phyloP scores from a whole-genome alignment of 1,140 invertebrate species.

The Neodiprion virginianus region DNA sequence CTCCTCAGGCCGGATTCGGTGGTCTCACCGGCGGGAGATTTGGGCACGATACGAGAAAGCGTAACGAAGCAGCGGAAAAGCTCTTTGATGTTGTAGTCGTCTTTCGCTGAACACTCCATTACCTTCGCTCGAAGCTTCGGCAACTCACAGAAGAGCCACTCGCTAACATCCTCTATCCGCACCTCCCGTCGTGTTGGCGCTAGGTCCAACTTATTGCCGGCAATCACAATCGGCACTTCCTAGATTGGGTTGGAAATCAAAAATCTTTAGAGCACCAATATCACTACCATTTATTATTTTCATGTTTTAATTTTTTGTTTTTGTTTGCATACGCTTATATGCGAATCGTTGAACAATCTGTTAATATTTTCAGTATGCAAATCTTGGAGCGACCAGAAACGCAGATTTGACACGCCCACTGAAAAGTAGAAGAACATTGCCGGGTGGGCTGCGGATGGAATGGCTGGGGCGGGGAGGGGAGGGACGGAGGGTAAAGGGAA shows the following conservation, averaged over 20 bases:
- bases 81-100: slow-evolving; percentile 79
- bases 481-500: too few species aligned
- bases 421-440: too few species aligned
- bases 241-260: slow-evolving; percentile 45
- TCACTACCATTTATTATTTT: neutral
- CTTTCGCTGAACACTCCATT: slow-evolving; percentile 83
- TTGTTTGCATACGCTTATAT: too few species aligned
- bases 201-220: slow-evolving; percentile 84
- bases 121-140: slow-evolving; percentile 78
- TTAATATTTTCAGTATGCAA: too few species aligned
- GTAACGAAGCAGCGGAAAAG: slow-evolving; percentile 77
- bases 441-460: too few species aligned
- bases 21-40: slow-evolving; percentile 62
- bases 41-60: slow-evolving; percentile 70
- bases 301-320: neutral
- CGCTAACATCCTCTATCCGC: slow-evolving; percentile 77
- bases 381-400: too few species aligned
- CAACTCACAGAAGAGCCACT: slow-evolving; percentile 80
- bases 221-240: slow-evolving; percentile 86
- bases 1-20: slow-evolving; percentile 72
- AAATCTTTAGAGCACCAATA: neutral
- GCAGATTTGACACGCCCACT: too few species aligned
- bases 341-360: too few species aligned
- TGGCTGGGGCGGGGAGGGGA: too few species aligned
- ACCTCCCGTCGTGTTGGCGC: slow-evolving; percentile 71